phyloP scores from a whole-genome alignment of 2,113 vertebrate species.

The Butorides virescens region DNA sequence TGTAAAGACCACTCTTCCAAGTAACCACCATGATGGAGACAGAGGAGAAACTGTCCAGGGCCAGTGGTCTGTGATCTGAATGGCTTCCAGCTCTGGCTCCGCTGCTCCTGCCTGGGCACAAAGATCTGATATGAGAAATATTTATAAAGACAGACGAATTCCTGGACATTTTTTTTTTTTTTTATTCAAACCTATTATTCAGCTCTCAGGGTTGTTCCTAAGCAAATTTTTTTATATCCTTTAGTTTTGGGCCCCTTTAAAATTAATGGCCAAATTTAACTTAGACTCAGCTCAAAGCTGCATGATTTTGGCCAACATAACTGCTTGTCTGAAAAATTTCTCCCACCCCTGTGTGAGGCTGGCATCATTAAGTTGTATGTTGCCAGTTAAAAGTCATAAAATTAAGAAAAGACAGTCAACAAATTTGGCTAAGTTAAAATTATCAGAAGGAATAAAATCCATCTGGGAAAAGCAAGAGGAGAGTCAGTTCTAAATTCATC shows the following conservation, averaged over 20 bases:
- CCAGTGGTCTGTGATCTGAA: not conserved
- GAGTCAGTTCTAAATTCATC: not conserved
- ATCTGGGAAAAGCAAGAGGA: not conserved
- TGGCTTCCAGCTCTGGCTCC: not conserved
- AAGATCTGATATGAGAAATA: not conserved
- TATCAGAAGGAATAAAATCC: not conserved
- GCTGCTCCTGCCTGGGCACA: not conserved
- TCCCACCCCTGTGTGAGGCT: not conserved
- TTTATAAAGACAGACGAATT: not conserved
- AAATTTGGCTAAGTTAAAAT: not conserved
- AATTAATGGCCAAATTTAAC: not conserved
- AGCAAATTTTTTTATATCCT: not conserved
- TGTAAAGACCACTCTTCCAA: not conserved
- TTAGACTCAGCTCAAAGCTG: not conserved
- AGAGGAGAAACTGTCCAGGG: not conserved
- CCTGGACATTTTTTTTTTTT: not conserved
- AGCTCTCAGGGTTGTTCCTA: not conserved
- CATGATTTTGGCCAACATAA: not conserved
- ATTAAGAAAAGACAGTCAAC: not conserved
- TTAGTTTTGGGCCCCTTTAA: not conserved
- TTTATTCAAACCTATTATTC: not conserved
- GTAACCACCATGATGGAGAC: accelerated
- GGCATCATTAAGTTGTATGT: not conserved
- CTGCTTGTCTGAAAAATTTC: not conserved
- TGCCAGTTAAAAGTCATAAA: not conserved